These are phyloP conservation scores for Drosophila aldrichi DNA, from an alignment of 2,888 invertebrate species.

Conservation along the genomic window DNA sequence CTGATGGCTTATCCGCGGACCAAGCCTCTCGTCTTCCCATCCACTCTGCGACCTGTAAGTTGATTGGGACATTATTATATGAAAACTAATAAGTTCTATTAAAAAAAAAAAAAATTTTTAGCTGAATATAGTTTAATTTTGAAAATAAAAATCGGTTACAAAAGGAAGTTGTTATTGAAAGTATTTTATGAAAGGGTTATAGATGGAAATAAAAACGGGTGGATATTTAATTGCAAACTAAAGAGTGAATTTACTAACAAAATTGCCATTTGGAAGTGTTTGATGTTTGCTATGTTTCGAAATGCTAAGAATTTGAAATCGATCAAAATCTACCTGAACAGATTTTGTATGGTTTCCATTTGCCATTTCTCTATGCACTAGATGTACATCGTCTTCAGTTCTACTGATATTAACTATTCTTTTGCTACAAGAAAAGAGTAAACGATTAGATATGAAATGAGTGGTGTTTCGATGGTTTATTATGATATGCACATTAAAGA, in stretches of 20 bases:
- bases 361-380: conserved; percentile 90
- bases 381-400: conserved; percentile 91
- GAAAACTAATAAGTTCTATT: not conserved
- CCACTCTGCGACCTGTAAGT: conserved; percentile 88
- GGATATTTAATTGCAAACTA: conserved; percentile 56
- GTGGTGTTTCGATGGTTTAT: conserved; percentile 38
- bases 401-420: conserved; percentile 91
- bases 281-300: conserved; percentile 48
- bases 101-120: not conserved
- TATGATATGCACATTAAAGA: conserved; percentile 22
- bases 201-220: conserved; percentile 67
- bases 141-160: not conserved
- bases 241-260: conserved; percentile 62
- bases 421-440: conserved; percentile 88
- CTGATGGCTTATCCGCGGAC: conserved; percentile 90
- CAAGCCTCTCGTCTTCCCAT: conserved; percentile 92
- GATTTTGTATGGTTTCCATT: conserved; percentile 90
- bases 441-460: conserved; percentile 70
- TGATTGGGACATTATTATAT: not conserved
- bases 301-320: conserved; percentile 54
- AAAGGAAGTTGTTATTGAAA: not conserved
- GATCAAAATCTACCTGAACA: conserved; percentile 88
- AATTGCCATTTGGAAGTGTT: conserved; percentile 50
- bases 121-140: not conserved
- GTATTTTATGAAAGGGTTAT: conserved; percentile 10